Base-by-base conservation (phyloP, 2,888 invertebrate genomes). In the Drosophila emarginata region DNA sequence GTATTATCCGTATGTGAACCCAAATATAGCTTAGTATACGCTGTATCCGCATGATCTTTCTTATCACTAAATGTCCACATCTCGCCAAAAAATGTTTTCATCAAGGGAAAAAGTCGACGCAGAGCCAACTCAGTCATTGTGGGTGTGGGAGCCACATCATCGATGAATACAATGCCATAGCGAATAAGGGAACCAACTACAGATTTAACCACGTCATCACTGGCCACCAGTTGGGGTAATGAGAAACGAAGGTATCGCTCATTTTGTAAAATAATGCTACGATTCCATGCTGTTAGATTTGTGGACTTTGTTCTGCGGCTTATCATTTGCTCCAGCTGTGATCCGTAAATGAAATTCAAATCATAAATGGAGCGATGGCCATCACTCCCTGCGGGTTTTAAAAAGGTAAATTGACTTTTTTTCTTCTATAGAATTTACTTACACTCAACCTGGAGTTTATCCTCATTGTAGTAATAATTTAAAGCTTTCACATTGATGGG, bases 1-100 rank as follows among this genome's bases (percentile, higher is more conserved):
- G 96, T 96, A 62, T 94, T 95, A 87, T 97, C 97, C 2, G 94
- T 96, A 86, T 97, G 97, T 0, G 94, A 93, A 2, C 94, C 95
- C 0, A 97, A 91, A 14, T 93, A 93, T 2, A 94, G 91, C 40
- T 93, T 94, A 0, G 95, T 94, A 83, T 96, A 97, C 0, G 96
- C 95, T 0, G 95, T 95, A 82, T 97, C 97, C 0, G 94, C 94
- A 77, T 94, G 94, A 65, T 93, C 93, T 23, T 70, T 78, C 28
- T 92, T 90, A 15, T 94, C 93, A 4, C 93, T 93, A 79, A 96
- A 94, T 40, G 93, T 92, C 94, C 95, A 96, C 93, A 95, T 94
- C 39, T 94, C 94, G 3, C 96, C 96, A 86, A 95, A 97, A 60
- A 96, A 90, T 0, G 96, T 96, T 70, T 93, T 93, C 89, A 95